phyloP scores from a whole-genome alignment of 2,888 invertebrate genomes.

The Hoplodrina blanda region DNA sequence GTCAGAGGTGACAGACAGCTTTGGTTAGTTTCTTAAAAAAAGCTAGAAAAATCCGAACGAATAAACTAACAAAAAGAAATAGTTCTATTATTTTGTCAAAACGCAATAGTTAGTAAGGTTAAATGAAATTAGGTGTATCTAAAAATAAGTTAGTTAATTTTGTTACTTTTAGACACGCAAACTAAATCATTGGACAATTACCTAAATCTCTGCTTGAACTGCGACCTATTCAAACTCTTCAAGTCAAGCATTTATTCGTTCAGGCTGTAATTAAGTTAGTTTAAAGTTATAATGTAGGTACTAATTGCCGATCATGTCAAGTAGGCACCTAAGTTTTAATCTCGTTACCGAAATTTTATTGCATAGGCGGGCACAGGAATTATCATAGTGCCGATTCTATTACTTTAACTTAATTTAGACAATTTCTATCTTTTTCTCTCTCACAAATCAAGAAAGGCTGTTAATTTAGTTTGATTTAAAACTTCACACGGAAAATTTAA shows the following conservation, averaged over 20 bases:
- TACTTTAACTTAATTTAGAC: too few relatives aligned
- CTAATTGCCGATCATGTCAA: neutral
- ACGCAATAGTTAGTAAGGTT: neutral
- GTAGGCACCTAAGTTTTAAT: neutral
- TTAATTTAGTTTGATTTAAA: too few relatives aligned
- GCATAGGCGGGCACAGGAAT: too few relatives aligned
- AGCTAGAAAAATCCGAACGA: neutral
- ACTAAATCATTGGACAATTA: constrained; percentile 23
- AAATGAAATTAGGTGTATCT: neutral
- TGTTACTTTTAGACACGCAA: neutral
- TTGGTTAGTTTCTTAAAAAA: neutral
- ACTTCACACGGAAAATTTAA: too few relatives aligned
- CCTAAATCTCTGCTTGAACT: constrained; percentile 33
- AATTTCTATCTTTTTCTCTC: too few relatives aligned
- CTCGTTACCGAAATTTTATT: neutral
- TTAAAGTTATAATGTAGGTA: neutral
- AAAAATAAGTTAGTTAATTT: neutral
- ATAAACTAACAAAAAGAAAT: neutral
- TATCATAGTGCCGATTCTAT: too few relatives aligned
- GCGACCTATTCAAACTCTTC: constrained; percentile 37
- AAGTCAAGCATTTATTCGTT: constrained; percentile 22
- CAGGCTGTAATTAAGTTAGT: constrained; percentile 42
- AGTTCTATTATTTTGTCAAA: constrained; percentile 5
- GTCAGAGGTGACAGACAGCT: too few relatives aligned
- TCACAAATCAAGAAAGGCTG: too few relatives aligned